Conservation (phyloP, 2,797 vertebrate genomes). For the Trichosurus vulpecula region DNA sequence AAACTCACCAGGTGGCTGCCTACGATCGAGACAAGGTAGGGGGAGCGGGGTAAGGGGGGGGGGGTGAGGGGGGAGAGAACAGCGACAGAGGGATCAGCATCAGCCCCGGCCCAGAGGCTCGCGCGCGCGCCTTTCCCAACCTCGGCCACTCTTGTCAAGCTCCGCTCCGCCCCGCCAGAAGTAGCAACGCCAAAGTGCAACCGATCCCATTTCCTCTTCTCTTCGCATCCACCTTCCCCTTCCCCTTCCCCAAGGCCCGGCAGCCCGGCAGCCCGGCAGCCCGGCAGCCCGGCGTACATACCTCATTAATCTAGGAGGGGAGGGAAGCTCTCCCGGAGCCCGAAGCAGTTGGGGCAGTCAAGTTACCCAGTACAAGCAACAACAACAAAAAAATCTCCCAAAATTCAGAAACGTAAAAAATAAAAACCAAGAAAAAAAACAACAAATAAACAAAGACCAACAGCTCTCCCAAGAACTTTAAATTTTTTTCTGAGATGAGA, state of each 20-base stretch:
- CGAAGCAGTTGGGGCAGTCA: slow-evolving; percentile 56
- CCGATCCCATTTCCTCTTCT: slow-evolving; percentile 9
- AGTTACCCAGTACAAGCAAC: not conserved
- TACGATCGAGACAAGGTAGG: slow-evolving; percentile 77
- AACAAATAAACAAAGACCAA: slow-evolving; percentile 41
- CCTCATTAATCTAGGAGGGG: slow-evolving; percentile 80
- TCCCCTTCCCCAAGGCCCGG: not conserved
- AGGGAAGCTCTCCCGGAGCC: slow-evolving; percentile 64
- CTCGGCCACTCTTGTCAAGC: not conserved
- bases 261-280: not conserved
- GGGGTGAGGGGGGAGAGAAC: slow-evolving; percentile 47
- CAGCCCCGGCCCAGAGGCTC: slow-evolving; percentile 5
- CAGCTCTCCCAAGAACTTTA: slow-evolving; percentile 62
- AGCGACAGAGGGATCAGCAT: not conserved
- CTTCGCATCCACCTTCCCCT: not conserved
- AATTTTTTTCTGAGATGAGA: slow-evolving; percentile 51
- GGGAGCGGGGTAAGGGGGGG: slow-evolving; percentile 65
- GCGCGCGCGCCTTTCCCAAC: not conserved
- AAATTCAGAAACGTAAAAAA: slow-evolving; percentile 43
- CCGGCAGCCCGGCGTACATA: slow-evolving; percentile 69
- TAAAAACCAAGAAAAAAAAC: slow-evolving; percentile 49
- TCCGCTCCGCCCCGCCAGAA: not conserved
- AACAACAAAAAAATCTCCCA: slow-evolving; percentile 48
- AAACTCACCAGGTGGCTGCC: slow-evolving; percentile 95
- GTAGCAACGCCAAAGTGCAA: not conserved